These are phyloP conservation scores for Clavelina lepadiformis DNA, from an alignment of 23 tunicate genomes.

Conservation along the genomic window DNA sequence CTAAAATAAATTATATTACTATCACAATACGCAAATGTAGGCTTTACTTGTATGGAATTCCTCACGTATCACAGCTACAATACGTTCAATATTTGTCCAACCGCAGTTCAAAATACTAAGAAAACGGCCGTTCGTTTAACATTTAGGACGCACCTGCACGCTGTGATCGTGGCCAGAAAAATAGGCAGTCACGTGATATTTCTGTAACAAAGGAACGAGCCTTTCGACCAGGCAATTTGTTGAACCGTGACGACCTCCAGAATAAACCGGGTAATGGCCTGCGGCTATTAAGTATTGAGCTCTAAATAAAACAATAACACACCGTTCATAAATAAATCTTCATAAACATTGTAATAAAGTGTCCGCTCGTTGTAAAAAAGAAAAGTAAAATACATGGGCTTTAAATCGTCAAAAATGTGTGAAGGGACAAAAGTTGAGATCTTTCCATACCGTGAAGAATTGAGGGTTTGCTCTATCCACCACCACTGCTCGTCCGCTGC, in stretches of 20 bases:
- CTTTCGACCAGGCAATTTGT: constrained; percentile 68
- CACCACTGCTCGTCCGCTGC: constrained; percentile 85
- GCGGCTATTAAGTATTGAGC: constrained; percentile 84
- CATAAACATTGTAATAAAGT: too few species aligned
- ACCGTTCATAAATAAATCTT: too few species aligned
- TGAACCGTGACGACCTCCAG: constrained; percentile 87
- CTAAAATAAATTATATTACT: too few species aligned
- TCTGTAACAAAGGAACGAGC: constrained; percentile 60
- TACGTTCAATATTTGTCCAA: too few species aligned
- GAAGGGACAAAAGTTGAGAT: too few species aligned
- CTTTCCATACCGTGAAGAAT: constrained; percentile 40
- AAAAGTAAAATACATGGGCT: background rate
- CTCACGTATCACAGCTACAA: too few species aligned
- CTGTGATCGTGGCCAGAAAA: constrained; percentile 94
- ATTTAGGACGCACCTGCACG: constrained; percentile 35
- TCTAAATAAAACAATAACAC: too few species aligned
- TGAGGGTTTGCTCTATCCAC: constrained; percentile 75
- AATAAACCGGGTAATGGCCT: constrained; percentile 88
- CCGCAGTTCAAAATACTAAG: too few species aligned
- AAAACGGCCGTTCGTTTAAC: too few species aligned
- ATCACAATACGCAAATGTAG: too few species aligned
- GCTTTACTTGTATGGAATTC: too few species aligned
- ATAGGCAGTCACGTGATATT: constrained; percentile 74
- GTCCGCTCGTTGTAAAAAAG: background rate
- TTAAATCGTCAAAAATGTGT: too few species aligned